A percentile compares a stretch with the other conserved stretches of the same genome.
Evolutionary conservation across 2,888 invertebrate genomes (phyloP).

Genomic region (Plagodis pulveraria): DNA sequence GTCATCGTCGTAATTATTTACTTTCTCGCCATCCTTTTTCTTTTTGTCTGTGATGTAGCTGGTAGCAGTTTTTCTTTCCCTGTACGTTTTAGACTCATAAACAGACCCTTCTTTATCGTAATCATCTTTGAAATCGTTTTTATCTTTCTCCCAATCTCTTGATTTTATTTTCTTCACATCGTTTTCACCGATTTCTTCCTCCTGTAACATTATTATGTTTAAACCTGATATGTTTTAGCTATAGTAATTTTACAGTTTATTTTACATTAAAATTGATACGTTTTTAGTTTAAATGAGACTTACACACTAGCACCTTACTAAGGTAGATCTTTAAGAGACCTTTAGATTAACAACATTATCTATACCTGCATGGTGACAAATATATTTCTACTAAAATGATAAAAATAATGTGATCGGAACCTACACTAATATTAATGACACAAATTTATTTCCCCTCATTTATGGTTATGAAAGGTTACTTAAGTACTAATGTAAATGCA

Average conservation of each 20-base stretch:
- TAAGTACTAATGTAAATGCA: no score
- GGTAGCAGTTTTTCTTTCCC: constrained; percentile 66
- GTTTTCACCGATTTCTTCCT: constrained; percentile 72
- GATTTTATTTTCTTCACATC: constrained; percentile 79
- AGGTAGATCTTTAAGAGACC: no score
- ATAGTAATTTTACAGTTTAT: background rate
- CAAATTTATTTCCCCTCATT: no score
- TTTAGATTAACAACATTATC: no score
- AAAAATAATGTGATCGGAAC: no score
- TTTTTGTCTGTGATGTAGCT: constrained; percentile 74
- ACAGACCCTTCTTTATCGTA: constrained; percentile 66
- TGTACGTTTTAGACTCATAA: constrained; percentile 74
- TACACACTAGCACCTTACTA: no score
- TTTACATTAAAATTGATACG: background rate
- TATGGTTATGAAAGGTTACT: no score
- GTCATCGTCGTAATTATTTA: constrained; percentile 72
- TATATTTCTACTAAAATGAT: no score
- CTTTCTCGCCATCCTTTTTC: constrained; percentile 77
- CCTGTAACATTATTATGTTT: constrained; percentile 51
- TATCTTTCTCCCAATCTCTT: constrained; percentile 78
- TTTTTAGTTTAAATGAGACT: no score
- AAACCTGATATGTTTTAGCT: background rate
- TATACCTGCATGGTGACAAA: no score
- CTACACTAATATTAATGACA: no score
- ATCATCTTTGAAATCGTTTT: constrained; percentile 68